phyloP scores from a whole-genome alignment of 1,140 invertebrate genomes.

The Holcopasites calliopsidis region DNA sequence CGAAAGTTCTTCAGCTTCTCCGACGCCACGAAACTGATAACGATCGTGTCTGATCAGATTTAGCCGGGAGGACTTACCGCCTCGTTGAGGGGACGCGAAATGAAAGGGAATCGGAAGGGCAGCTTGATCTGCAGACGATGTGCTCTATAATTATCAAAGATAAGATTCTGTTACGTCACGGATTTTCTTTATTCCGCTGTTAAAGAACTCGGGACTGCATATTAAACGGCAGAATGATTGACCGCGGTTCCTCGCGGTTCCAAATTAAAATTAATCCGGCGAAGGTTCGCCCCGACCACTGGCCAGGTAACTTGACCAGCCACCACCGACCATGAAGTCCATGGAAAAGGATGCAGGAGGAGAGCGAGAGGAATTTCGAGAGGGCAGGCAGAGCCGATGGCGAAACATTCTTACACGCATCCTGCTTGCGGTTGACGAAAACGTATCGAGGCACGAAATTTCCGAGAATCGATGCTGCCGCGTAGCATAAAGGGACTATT shows the following conservation, averaged over 20 bases:
- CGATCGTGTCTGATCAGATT: conserved; percentile 40
- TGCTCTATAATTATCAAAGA: too few relatives aligned
- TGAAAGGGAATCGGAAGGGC: too few relatives aligned
- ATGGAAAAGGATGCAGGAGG: conserved; percentile 30
- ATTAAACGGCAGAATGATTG: conserved; percentile 17
- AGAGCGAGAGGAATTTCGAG: conserved; percentile 1
- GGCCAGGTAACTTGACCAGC: conserved; percentile 74
- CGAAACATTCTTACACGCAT: conserved; percentile 77
- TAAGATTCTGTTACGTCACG: too few relatives aligned
- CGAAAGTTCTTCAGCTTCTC: conserved; percentile 3
- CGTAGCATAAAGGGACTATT: conserved; percentile 3
- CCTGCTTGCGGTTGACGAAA: conserved; percentile 78
- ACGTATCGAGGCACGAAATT: conserved; percentile 78
- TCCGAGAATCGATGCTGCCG: conserved; percentile 66
- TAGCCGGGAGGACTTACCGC: conserved; percentile 18
- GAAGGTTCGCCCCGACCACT: conserved; percentile 67
- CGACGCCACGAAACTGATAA: conserved; percentile 32
- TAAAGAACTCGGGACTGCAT: conserved; percentile 44
- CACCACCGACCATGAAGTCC: conserved; percentile 61
- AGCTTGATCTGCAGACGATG: too few relatives aligned
- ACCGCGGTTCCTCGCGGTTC: too few relatives aligned
- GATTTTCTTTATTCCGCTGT: too few relatives aligned
- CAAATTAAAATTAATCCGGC: conserved; percentile 73
- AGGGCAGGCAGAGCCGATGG: conserved; percentile 49
- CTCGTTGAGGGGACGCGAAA: conserved; percentile 25